phyloP scores from a whole-genome alignment of 2,888 invertebrate genomes.

The Lymantria monacha region DNA sequence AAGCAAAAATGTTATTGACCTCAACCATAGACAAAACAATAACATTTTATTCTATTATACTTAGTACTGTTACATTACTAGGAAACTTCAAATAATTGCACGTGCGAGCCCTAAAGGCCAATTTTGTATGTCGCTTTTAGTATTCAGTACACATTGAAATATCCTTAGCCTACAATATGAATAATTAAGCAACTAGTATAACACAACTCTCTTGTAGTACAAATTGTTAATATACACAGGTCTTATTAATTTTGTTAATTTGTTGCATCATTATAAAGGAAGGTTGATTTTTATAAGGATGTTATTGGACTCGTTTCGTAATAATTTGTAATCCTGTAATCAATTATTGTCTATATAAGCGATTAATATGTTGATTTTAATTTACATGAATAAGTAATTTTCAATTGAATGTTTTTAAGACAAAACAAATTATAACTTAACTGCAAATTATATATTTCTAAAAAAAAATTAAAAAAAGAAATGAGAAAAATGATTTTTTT shows the following conservation, averaged over 20 bases:
- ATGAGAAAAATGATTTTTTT: too few species aligned
- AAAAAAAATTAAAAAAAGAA: too few species aligned
- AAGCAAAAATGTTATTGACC: conserved; percentile 1
- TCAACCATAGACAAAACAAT: conserved; percentile 1
- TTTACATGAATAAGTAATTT: too few species aligned
- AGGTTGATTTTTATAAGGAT: conserved; percentile 49
- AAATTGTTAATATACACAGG: conserved; percentile 5
- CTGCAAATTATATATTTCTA: too few species aligned
- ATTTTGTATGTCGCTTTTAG: conserved; percentile 57
- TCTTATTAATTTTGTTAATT: conserved; percentile 28
- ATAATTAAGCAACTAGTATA: conserved; percentile 20
- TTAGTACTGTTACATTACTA: conserved; percentile 11
- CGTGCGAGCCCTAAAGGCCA: conserved; percentile 46
- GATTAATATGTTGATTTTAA: not conserved
- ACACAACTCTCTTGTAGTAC: not conserved
- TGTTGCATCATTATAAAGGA: conserved; percentile 52
- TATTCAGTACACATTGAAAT: conserved; percentile 46
- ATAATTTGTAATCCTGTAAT: conserved; percentile 13
- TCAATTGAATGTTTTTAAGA: too few species aligned
- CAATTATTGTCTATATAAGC: not conserved
- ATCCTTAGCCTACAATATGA: conserved; percentile 58
- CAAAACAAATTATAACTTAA: too few species aligned
- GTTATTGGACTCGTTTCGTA: conserved; percentile 22
- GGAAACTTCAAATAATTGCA: conserved; percentile 34
- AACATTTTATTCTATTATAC: not conserved